Evolutionary conservation across 2,888 invertebrate species (phyloP), one percentile per base, ranked within the genome.

Genomic region (Myopa tessellatipennis): DNA sequence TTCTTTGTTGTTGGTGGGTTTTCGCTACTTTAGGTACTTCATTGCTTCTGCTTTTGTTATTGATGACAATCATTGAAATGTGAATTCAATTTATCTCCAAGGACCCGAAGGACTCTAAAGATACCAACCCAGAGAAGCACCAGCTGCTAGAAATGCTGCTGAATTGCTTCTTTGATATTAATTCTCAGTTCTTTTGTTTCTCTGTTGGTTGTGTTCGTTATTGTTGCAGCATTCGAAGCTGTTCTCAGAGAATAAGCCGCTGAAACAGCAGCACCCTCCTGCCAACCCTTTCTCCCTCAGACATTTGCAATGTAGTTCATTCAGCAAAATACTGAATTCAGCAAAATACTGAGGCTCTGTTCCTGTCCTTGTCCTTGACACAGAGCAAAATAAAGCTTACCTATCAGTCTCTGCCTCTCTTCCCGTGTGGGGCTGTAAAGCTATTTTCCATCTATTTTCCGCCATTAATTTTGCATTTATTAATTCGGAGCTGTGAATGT

Each of bases 1-100:
- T 61, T 7, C 16, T 34, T 34, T 14, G 16, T 10, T 58, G 3
- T 3, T 52, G 58, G 12, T 38, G 8, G 3, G 38, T 40, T 8
- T 12, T 70, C 0, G 72, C 36, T 38, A 52, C 52, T 36, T 74
- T 67, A 50, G 12, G 34, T 16, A 26, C 14, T n/a, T 14, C 55
- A 8, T 40, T 55, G 70, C 52, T 55, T 16, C 38, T n/a, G 6
- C 58, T n/a, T 40, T 55, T 63, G 74, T 75, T 75, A 75, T 69
- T 75, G 75, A 75, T 75, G 75, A 69, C 75, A 75, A 60, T 75
- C 75, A 75, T 75, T 75, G 75, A 68, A 69, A 75, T 75, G 75
- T 60, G 75, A 75, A 69, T 75, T 75, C 75, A 58, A 75, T 75
- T 75, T 75, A 75, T 58, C 36, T 68, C 18, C 58, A 69, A 55